Evolutionary conservation across 2,888 invertebrate species (phyloP).

Genomic region (Allolobophora icterica): DNA sequence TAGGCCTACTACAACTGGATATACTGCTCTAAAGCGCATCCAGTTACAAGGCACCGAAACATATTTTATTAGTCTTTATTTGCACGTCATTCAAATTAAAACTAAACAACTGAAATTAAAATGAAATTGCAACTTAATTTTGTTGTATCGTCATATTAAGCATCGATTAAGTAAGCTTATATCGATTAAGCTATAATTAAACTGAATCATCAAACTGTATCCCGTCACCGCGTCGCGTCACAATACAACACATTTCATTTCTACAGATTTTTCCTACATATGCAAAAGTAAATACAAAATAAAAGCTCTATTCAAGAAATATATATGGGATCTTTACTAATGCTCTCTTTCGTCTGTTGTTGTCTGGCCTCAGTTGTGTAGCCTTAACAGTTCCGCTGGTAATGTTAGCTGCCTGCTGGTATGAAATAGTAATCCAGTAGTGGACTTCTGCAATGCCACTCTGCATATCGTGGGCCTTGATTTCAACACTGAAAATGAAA

Average conservation of each 20-base stretch:
- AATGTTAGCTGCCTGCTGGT: neutral
- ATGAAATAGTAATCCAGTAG: neutral
- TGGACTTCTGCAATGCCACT: neutral
- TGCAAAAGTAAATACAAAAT: no score
- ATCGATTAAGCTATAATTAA: no score
- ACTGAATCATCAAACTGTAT: no score
- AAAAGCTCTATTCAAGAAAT: no score
- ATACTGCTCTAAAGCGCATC: neutral
- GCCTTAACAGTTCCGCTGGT: no score
- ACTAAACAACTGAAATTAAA: neutral
- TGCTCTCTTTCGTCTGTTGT: neutral
- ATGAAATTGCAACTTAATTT: neutral
- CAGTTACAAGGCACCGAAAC: neutral
- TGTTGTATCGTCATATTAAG: no score
- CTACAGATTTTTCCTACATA: no score
- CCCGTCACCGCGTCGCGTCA: no score
- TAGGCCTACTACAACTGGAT: no score
- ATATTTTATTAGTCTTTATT: neutral
- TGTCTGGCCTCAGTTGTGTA: neutral
- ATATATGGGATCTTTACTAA: neutral
- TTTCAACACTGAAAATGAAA: neutral
- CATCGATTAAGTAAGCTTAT: no score
- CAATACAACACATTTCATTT: no score
- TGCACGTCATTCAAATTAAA: neutral
- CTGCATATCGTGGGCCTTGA: no score